A percentile compares a stretch with the other conserved stretches of the same genome.
Conservation (phyloP, 2,113 vertebrate species). For the Oreochromis aureus region DNA sequence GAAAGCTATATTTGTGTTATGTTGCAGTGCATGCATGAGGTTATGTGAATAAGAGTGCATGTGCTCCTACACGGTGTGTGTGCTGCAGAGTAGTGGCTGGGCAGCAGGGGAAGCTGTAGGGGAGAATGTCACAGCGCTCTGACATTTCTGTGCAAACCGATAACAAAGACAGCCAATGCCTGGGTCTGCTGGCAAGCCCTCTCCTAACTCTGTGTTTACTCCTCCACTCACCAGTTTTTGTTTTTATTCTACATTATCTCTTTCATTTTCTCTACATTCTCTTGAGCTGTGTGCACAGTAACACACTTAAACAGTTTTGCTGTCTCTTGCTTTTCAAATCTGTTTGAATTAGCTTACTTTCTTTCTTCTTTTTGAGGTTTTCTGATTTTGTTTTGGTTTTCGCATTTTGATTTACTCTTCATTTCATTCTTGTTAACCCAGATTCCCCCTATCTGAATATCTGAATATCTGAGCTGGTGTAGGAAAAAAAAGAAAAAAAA, state of each 20-base stretch:
- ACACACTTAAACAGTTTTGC: neutral
- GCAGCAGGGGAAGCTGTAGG: slow-evolving; percentile 53
- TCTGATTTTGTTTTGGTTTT: neutral
- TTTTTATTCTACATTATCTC: slow-evolving; percentile 13
- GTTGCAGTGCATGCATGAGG: neutral
- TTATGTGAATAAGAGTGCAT: neutral
- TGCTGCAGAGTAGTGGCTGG: slow-evolving; percentile 4
- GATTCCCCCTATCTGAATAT: neutral
- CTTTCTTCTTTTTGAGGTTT: neutral
- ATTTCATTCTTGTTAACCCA: neutral
- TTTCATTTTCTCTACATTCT: neutral
- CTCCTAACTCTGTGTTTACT: slow-evolving; percentile 11
- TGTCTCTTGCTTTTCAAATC: neutral
- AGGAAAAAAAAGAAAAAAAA: neutral
- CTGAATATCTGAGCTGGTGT: neutral
- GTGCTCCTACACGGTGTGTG: neutral
- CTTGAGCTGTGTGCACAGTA: neutral
- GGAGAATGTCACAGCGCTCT: slow-evolving; percentile 54
- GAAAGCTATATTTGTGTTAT: neutral
- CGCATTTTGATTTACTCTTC: neutral
- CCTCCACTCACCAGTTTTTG: slow-evolving; percentile 1
- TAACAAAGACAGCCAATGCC: slow-evolving; percentile 54
- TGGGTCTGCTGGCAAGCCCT: slow-evolving; percentile 34
- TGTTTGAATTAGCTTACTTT: neutral
- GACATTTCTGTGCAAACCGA: slow-evolving; percentile 68